These are phyloP conservation scores for Bellardia bayeri DNA, from an alignment of 2,888 invertebrate species.

Conservation along the genomic window DNA sequence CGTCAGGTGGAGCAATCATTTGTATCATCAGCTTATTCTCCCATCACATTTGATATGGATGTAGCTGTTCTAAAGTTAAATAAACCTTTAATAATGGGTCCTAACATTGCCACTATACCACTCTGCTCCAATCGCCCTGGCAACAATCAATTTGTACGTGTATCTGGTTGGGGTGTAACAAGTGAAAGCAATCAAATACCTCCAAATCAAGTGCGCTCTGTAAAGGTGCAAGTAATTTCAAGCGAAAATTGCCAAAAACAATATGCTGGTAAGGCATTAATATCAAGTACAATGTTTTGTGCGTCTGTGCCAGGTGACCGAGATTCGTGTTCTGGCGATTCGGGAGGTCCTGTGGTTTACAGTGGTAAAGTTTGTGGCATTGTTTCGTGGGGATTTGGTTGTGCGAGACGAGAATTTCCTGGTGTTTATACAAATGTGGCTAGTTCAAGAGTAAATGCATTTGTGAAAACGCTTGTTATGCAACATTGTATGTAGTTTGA, in stretches of 20 bases:
- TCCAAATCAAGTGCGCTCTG: conserved; percentile 78
- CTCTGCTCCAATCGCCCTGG: conserved; percentile 74
- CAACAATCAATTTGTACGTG: conserved; percentile 75
- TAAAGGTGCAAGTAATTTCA: conserved; percentile 76
- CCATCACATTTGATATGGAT: conserved; percentile 79
- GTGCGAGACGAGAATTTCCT: conserved; percentile 78
- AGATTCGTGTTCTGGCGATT: conserved; percentile 82
- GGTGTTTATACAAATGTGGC: conserved; percentile 79
- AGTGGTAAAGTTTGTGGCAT: conserved; percentile 86
- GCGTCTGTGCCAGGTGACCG: conserved; percentile 78
- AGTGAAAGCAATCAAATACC: conserved; percentile 75
- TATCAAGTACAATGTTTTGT: conserved; percentile 82
- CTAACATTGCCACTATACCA: conserved; percentile 76
- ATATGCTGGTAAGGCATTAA: conserved; percentile 75
- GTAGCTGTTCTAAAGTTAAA: conserved; percentile 78
- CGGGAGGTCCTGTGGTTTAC: conserved; percentile 81
- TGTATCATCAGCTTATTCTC: conserved; percentile 72
- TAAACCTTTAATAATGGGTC: conserved; percentile 60
- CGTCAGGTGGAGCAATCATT: conserved; percentile 71
- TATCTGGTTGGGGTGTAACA: conserved; percentile 81
- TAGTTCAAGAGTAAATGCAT: conserved; percentile 74
- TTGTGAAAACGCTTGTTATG: conserved; percentile 75
- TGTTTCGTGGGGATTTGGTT: conserved; percentile 86
- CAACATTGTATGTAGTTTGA: conserved; percentile 64
- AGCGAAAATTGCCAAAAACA: conserved; percentile 75